These are phyloP conservation scores for Aphidius ervi DNA, from an alignment of 1,140 invertebrate genomes.

Conservation along the genomic window DNA sequence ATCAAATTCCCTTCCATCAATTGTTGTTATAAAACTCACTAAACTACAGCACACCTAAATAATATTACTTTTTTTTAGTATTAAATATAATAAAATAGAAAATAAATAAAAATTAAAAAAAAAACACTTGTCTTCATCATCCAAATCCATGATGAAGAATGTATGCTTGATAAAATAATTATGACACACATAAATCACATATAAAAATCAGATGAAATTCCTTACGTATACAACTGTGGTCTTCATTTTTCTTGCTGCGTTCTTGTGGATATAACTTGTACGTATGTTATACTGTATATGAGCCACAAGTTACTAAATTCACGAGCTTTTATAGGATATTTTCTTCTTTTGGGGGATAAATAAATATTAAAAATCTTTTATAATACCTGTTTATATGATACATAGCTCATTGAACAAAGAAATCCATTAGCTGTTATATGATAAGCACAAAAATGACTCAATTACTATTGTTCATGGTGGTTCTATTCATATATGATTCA, in stretches of 20 bases:
- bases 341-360: constrained; percentile 2
- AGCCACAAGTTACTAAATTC: not conserved
- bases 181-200: too few species aligned
- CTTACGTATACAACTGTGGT: constrained; percentile 9
- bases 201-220: not conserved
- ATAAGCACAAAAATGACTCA: constrained; percentile 21
- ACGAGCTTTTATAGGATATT: constrained; percentile 21
- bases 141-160: too few species aligned
- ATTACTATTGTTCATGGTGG: constrained; percentile 6
- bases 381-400: constrained; percentile 1
- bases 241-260: constrained; percentile 5
- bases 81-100: constrained; percentile 2
- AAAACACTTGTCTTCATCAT: too few species aligned
- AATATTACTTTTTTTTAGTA: not conserved
- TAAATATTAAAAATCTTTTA: not conserved
- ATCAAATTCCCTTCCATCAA: constrained; percentile 2
- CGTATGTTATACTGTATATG: not conserved
- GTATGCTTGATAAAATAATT: too few species aligned
- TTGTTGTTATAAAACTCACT: constrained; percentile 5
- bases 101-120: not conserved
- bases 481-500: not conserved
- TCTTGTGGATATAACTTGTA: not conserved
- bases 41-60: constrained; percentile 10
- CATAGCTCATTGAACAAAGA: constrained; percentile 21
- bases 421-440: constrained; percentile 35